Conservation (phyloP, 1,140 invertebrate species). For the Notospermus geniculatus region DNA sequence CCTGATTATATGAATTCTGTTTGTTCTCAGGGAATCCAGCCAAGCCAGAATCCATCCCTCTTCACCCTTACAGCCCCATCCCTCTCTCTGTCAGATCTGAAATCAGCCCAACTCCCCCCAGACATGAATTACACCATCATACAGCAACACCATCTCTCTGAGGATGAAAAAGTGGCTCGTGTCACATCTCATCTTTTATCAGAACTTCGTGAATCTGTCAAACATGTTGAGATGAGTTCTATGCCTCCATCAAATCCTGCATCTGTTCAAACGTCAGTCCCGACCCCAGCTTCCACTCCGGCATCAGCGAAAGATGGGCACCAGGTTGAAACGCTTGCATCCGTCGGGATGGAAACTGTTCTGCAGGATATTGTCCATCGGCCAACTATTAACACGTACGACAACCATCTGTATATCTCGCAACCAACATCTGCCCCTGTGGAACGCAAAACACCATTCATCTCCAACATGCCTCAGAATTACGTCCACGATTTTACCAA, state of each 20-base stretch:
- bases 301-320: background rate
- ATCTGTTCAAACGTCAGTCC: background rate
- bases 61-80: too few species aligned
- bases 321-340: background rate
- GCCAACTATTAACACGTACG: background rate
- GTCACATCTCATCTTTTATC: background rate
- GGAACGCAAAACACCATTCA: too few species aligned
- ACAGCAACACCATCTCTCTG: background rate
- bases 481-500: too few species aligned
- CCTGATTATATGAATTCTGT: too few species aligned
- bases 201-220: conserved; percentile 3
- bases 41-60: too few species aligned
- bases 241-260: background rate
- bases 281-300: background rate
- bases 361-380: background rate
- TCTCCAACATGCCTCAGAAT: too few species aligned
- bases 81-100: too few species aligned
- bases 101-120: too few species aligned
- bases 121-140: too few species aligned
- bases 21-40: too few species aligned
- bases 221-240: background rate
- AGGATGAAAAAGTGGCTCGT: conserved; percentile 3
- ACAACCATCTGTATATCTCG: too few species aligned
- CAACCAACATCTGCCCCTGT: too few species aligned
- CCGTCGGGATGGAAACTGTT: conserved; percentile 6